These are phyloP conservation scores for Plagiodera versicolora DNA, from an alignment of 2,888 invertebrate species.

Conservation along the genomic window DNA sequence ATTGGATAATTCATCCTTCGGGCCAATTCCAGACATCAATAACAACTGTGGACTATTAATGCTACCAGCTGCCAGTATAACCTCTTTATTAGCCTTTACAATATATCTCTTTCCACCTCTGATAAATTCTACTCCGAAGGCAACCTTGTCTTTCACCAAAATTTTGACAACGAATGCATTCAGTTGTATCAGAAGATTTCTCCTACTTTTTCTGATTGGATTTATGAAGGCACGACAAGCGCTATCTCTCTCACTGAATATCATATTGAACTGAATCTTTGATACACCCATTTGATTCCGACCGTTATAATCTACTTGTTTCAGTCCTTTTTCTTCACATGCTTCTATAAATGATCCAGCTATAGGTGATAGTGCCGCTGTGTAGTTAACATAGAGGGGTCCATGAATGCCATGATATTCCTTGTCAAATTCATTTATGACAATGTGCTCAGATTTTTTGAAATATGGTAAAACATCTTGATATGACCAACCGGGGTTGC, in stretches of 20 bases:
- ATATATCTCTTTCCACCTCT: slow-evolving; percentile 63
- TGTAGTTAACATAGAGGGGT: slow-evolving; percentile 51
- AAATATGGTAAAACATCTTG: slow-evolving; percentile 71
- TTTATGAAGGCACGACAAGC: slow-evolving; percentile 18
- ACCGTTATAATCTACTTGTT: slow-evolving; percentile 22
- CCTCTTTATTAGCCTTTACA: slow-evolving; percentile 64
- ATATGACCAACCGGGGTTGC: slow-evolving; percentile 72
- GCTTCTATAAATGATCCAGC: slow-evolving; percentile 42
- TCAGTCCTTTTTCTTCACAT: slow-evolving; percentile 53
- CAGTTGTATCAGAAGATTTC: slow-evolving; percentile 57
- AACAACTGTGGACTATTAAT: slow-evolving; percentile 22
- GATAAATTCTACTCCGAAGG: slow-evolving; percentile 40
- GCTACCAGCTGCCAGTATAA: slow-evolving; percentile 61
- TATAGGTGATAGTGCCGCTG: not conserved
- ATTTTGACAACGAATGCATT: slow-evolving; percentile 49
- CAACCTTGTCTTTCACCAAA: slow-evolving; percentile 4
- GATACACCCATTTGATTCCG: slow-evolving; percentile 11
- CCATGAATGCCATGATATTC: slow-evolving; percentile 55
- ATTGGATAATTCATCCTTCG: slow-evolving; percentile 10
- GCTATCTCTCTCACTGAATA: slow-evolving; percentile 14
- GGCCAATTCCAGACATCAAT: slow-evolving; percentile 27
- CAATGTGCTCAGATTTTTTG: slow-evolving; percentile 67
- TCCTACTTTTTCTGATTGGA: slow-evolving; percentile 13
- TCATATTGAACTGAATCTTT: slow-evolving; percentile 20
- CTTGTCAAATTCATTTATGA: slow-evolving; percentile 5